These are phyloP conservation scores for Cairina moschata DNA, from an alignment of 2,113 vertebrate species.

Conservation along the genomic window DNA sequence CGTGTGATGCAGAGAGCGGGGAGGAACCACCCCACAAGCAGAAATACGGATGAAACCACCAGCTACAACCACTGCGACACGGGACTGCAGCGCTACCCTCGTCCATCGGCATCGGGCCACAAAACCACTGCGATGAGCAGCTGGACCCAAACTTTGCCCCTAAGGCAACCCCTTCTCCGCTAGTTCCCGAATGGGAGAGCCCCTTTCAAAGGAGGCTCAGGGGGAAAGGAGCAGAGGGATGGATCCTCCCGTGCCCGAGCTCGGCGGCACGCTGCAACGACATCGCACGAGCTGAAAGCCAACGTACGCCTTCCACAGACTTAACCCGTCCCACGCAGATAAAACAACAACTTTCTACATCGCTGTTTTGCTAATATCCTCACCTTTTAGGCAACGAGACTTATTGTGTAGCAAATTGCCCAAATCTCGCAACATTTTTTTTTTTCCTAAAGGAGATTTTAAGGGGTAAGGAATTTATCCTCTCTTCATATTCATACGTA, in stretches of 20 bases:
- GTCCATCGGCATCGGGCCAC: neutral
- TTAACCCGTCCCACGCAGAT: neutral
- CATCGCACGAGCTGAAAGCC: neutral
- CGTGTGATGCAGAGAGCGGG: neutral
- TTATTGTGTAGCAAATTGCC: neutral
- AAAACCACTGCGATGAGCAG: neutral
- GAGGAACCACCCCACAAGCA: neutral
- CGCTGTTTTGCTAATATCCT: neutral
- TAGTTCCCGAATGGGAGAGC: neutral
- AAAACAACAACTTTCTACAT: neutral
- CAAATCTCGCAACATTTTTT: neutral
- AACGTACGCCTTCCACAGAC: accelerated
- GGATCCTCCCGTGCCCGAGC: neutral
- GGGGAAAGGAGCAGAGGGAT: neutral
- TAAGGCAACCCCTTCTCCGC: neutral
- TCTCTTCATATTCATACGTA: neutral
- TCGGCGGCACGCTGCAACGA: neutral
- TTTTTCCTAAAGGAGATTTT: neutral
- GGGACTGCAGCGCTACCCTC: neutral
- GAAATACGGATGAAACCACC: neutral
- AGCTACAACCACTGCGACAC: no score
- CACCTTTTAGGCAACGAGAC: neutral
- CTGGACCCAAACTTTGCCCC: neutral
- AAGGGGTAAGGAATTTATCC: neutral
- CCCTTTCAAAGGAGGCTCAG: neutral